Evolutionary conservation across 1,140 invertebrate species (phyloP), one percentile per base, ranked within the genome.

Genomic region (Anthonomus grandis): DNA sequence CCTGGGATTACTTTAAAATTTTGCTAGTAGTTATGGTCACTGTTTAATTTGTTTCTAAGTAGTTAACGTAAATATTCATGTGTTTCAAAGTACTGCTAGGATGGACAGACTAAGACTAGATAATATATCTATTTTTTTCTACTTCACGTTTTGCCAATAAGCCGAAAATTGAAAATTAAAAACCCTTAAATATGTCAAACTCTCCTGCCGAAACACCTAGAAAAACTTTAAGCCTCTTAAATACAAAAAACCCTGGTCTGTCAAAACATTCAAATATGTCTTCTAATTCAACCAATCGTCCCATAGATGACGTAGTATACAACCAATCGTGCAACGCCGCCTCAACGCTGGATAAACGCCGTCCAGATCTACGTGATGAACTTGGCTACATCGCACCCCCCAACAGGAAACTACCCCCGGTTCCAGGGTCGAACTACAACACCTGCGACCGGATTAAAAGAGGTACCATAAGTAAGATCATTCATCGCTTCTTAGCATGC

Each of bases 391-490:
- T 94, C 70, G 90, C 91, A 0, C 91, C 91, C 22, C 91, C 91
- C 25, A 95, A 94, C 73, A 81, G 91, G 57, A 93, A 94, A 75
- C 79, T 93, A 37, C 91, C 91, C 6, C 91, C 91, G 9, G 91
- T 95, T 2, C 91, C 91, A 31, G 91, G 91, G 52, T 91, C 90
- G 13, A 92, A 93, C 75, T 93, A 93, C 76, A 93, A 92, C 74
- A 94, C 91, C 21, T 93, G 91, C 75, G 91, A 93, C 79, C 82
- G 90, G 66, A 91, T 93, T 78, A 93, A 93, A 81, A 82, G 90
- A 82, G 90, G 90, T 85, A 90, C 86, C 78, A 85, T 87, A 62
- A 89, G 88, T 90, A 84, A 90, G 87, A 76, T 72, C 60, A 60
- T 59, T 53, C 52, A 69, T 68, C 65, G 70, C 67, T 66, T 67